phyloP scores from a whole-genome alignment of 1,140 invertebrate species.

The Chymomyza costata region DNA sequence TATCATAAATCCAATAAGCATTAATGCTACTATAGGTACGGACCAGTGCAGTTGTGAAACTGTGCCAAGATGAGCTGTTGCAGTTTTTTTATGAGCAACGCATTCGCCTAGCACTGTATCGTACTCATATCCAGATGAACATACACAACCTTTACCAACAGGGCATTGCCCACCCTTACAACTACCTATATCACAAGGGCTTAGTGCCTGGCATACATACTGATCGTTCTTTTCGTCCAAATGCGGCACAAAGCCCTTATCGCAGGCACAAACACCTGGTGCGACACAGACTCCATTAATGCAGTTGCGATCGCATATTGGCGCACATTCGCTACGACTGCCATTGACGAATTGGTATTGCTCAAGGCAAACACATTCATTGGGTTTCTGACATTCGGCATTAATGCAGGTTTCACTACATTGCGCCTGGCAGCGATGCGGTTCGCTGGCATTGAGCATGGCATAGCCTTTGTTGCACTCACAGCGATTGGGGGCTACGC shows the following conservation, averaged over 20 bases:
- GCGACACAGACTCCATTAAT: conserved; percentile 47
- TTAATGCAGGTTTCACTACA: conserved; percentile 77
- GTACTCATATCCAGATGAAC: no score
- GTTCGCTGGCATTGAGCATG: conserved; percentile 56
- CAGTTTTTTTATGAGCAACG: no score
- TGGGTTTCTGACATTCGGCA: conserved; percentile 75
- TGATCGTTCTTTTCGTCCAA: no score
- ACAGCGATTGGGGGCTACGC: conserved; percentile 53
- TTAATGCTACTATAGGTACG: conserved; percentile 11
- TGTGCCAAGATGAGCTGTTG: background rate
- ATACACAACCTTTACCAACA: no score
- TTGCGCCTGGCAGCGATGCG: conserved; percentile 40
- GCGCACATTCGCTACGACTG: conserved; percentile 76
- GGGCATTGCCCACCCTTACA: no score
- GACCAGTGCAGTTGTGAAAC: no score
- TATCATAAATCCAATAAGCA: conserved; percentile 42
- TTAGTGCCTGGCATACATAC: background rate
- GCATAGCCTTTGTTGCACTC: conserved; percentile 49
- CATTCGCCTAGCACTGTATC: no score
- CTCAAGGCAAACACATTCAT: conserved; percentile 75
- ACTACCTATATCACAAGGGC: background rate
- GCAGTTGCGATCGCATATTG: conserved; percentile 77
- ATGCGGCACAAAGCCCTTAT: background rate
- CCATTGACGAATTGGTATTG: conserved; percentile 75
- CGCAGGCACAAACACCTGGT: conserved; percentile 26